Percentiles rank a stretch among this genome's conserved stretches.
phyloP scores from a whole-genome alignment of 2,797 vertebrate species.

The Pangasius sanitwongsei region DNA sequence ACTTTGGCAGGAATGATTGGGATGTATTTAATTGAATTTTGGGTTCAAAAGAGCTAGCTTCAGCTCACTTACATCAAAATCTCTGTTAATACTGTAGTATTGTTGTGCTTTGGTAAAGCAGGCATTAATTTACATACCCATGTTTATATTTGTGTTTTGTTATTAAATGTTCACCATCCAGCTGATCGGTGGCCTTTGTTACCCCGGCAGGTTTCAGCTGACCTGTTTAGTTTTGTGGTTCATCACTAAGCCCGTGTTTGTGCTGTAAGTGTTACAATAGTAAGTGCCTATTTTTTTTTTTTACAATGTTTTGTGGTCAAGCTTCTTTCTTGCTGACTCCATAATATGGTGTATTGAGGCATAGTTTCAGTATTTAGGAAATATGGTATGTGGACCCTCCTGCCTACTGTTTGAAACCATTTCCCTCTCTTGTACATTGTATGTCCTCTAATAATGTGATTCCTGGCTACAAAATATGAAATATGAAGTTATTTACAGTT shows the following conservation, averaged over 20 bases:
- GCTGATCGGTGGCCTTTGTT: not conserved
- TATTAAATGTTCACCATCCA: not conserved
- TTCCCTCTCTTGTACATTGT: not conserved
- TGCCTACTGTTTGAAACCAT: not conserved
- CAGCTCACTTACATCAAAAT: not conserved
- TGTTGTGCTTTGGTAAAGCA: not conserved
- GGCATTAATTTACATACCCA: not conserved
- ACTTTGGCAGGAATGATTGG: not conserved
- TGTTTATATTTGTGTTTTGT: not conserved
- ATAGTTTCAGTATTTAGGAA: not conserved
- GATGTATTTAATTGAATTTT: not conserved
- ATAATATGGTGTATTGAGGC: not conserved
- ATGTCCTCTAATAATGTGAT: not conserved
- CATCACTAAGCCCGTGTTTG: not conserved
- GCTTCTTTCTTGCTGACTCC: not conserved
- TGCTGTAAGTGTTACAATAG: not conserved
- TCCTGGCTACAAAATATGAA: not conserved
- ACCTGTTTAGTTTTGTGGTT: not conserved
- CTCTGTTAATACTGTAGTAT: not conserved
- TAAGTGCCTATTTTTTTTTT: not conserved
- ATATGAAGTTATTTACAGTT: not conserved
- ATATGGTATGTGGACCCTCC: not conserved
- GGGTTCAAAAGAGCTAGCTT: not conserved
- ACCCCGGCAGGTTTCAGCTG: not conserved
- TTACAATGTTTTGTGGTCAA: not conserved